Base-by-base conservation (phyloP, 2,888 invertebrate species). In the Microplitis deprimator region DNA sequence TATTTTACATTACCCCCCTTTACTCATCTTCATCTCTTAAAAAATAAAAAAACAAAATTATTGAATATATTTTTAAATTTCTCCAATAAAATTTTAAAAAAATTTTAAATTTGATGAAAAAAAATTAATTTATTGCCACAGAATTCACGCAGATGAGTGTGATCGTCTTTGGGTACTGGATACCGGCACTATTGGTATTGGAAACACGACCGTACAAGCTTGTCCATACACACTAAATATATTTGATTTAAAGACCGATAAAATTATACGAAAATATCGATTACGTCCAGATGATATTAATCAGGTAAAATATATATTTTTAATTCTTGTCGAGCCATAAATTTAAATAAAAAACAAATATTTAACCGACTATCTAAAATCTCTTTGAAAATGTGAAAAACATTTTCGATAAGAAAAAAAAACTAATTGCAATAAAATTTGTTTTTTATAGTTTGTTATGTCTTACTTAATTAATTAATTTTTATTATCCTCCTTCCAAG, bases 91-190 rank as follows among this genome's bases (percentile, higher is more conserved):
- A 29, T 29, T 29, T 29, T 2, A 4, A 29, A 29, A 29, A 29
- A 29, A 29, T 29, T 29, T 29, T 4, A 4, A 10, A 20, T 62
- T 67, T 65, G 17, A 70, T 65, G 59, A 40, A 67, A 75, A 40
- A 2, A 29, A 29, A 4, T 29, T 3, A 3, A 29, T 67, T 62
- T 61, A 41, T 50, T 81, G 13, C 50, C 50, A 50, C 50, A 93
- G 96, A 84, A 93, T 96, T 81, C 94, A 95, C 85, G 95, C 93
- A 0, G 96, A 96, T 82, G 92, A 92, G 81, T 96, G 96, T 85
- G 94, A 95, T 82, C 92, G 96, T 71, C 92, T 96, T 0, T 96
- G 96, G 96, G 95, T 95, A 0, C 89, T 96, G 74, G 96, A 96
- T 85, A 95, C 95, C 16, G 96, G 96, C 75, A 96, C 96, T 64